Evolutionary conservation across 2,113 vertebrate genomes (phyloP).

Genomic region (Sander vitreus): DNA sequence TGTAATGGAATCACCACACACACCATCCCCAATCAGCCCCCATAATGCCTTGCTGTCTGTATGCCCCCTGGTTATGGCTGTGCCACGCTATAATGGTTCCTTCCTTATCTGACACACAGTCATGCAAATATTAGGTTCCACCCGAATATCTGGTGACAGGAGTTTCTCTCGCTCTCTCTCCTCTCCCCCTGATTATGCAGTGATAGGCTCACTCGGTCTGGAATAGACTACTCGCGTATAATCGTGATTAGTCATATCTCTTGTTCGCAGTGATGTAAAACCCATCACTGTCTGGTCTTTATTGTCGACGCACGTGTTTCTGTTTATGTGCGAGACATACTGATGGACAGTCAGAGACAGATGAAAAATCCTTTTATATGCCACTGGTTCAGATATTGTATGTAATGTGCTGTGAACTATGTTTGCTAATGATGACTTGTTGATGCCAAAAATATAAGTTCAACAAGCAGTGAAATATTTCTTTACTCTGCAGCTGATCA

Average conservation of each 20-base stretch:
- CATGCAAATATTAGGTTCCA: constrained; percentile 81
- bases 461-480: neutral
- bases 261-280: constrained; percentile 68
- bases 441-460: constrained; percentile 12
- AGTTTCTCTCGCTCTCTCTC: constrained; percentile 62
- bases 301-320: constrained; percentile 47
- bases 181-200: constrained; percentile 62
- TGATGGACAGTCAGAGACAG: constrained; percentile 55
- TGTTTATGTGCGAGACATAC: constrained; percentile 53
- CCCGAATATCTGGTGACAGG: constrained; percentile 71
- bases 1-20: constrained; percentile 70
- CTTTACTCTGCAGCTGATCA: constrained; percentile 10
- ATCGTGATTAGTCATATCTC: constrained; percentile 79
- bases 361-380: constrained; percentile 53
- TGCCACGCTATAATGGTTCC: constrained; percentile 68
- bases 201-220: constrained; percentile 69
- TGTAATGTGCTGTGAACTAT: neutral
- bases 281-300: constrained; percentile 47
- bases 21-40: constrained; percentile 68
- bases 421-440: constrained; percentile 47
- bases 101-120: constrained; percentile 75
- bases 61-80: constrained; percentile 69
- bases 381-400: constrained; percentile 29
- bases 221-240: constrained; percentile 66
- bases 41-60: constrained; percentile 68